A percentile compares a stretch with the other conserved stretches of the same genome.
Evolutionary conservation across 2,113 vertebrate species (phyloP).

Genomic region (Pyxicephalus adspersus): DNA sequence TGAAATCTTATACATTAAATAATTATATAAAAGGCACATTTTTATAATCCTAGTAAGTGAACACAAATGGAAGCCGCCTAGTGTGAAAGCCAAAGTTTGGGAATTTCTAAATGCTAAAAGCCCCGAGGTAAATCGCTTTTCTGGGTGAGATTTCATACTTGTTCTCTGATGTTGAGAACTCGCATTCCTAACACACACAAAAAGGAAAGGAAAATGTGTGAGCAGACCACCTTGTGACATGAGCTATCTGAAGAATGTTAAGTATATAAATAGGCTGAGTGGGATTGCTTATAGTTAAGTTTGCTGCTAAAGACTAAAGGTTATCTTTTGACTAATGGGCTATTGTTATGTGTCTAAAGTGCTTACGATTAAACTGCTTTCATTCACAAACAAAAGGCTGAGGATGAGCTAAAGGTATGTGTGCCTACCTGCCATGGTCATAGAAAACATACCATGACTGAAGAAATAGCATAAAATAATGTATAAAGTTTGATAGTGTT

Average conservation of each 20-base stretch:
- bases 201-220: conserved; percentile 7
- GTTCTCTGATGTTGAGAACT: conserved; percentile 16
- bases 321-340: conserved; percentile 12
- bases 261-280: conserved; percentile 34
- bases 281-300: conserved; percentile 3
- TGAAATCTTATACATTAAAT: conserved; percentile 6
- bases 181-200: conserved; percentile 14
- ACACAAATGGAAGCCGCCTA: conserved; percentile 8
- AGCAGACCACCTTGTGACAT: conserved; percentile 22
- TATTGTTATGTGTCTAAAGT: background rate
- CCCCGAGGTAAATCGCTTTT: conserved; percentile 28
- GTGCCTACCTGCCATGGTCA: background rate
- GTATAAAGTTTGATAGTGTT: no score
- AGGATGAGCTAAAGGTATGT: background rate
- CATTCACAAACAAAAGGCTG: background rate
- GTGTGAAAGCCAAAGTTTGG: conserved; percentile 16
- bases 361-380: background rate
- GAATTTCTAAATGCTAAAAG: conserved; percentile 27
- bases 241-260: conserved; percentile 47
- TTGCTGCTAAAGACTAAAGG: background rate
- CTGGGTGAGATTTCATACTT: conserved; percentile 33
- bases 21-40: conserved; percentile 19
- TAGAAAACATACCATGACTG: background rate
- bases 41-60: background rate
- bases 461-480: no score